Percentiles rank a stretch among this genome's conserved stretches.
Conservation (phyloP, 2,797 vertebrate species). For the Ctenochaetus hawaiiensis region DNA sequence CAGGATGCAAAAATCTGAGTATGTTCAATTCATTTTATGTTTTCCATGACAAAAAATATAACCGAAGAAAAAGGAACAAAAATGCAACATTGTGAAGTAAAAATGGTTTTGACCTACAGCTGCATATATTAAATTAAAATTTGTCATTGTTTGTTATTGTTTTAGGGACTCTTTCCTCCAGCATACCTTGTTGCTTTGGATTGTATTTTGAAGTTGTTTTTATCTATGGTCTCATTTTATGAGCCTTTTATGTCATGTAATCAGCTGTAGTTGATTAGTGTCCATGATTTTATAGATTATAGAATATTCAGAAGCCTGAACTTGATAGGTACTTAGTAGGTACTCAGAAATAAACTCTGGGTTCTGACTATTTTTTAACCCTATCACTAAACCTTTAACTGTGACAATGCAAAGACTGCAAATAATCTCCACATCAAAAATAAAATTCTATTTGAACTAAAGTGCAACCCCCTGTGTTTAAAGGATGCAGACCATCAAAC, state of each 20-base stretch:
- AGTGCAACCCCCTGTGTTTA: neutral
- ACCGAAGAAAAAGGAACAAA: too few relatives aligned
- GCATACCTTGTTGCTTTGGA: neutral
- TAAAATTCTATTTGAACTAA: neutral
- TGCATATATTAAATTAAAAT: neutral
- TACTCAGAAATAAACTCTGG: neutral
- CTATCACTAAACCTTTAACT: neutral
- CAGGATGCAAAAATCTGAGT: too few relatives aligned
- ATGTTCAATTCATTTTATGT: neutral
- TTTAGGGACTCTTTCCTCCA: neutral
- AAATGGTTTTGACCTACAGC: neutral
- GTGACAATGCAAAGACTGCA: neutral
- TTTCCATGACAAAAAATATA: neutral
- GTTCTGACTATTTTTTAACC: neutral
- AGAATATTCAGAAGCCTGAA: neutral
- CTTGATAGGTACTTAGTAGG: too few relatives aligned
- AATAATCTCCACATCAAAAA: neutral
- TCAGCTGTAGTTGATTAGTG: too few relatives aligned
- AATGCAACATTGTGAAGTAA: neutral
- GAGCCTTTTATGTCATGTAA: neutral
- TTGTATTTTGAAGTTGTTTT: neutral
- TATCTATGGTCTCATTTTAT: neutral
- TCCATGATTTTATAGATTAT: neutral
- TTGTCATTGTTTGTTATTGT: neutral
- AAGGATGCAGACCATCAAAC: constrained; percentile 1